A percentile compares a stretch with the other conserved stretches of the same genome.
These are phyloP conservation scores for Clanis bilineata DNA, from an alignment of 2,888 invertebrate genomes.

Conservation along the genomic window DNA sequence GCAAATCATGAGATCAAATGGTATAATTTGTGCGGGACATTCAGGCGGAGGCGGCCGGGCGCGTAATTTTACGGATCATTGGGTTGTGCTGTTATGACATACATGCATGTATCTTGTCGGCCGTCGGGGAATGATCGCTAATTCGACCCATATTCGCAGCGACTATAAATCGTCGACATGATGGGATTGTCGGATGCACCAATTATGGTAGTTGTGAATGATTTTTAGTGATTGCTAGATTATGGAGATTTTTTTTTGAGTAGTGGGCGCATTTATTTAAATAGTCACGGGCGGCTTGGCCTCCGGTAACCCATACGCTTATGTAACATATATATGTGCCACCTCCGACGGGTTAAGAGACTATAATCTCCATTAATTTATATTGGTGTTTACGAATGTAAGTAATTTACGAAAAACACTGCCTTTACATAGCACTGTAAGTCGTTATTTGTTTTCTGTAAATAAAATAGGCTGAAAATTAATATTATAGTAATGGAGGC, in stretches of 20 bases:
- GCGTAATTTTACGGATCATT: slow-evolving; percentile 18
- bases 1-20: neutral
- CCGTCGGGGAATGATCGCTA: neutral
- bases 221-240: neutral
- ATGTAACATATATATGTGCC: too few species aligned
- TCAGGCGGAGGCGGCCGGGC: slow-evolving; percentile 10
- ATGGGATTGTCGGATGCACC: neutral
- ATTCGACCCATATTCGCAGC: slow-evolving; percentile 3
- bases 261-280: neutral
- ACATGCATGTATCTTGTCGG: slow-evolving; percentile 6
- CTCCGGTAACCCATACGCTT: too few species aligned
- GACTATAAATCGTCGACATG: neutral
- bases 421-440: too few species aligned
- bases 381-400: too few species aligned
- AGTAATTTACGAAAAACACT: too few species aligned
- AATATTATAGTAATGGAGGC: too few species aligned
- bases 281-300: too few species aligned
- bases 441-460: too few species aligned
- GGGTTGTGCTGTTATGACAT: neutral
- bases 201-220: neutral
- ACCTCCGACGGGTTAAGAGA: too few species aligned
- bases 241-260: too few species aligned
- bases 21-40: slow-evolving; percentile 2
- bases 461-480: too few species aligned
- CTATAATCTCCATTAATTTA: too few species aligned